These are phyloP conservation scores for Heliothis subflexa DNA, from an alignment of 1,140 invertebrate species.

Conservation along the genomic window DNA sequence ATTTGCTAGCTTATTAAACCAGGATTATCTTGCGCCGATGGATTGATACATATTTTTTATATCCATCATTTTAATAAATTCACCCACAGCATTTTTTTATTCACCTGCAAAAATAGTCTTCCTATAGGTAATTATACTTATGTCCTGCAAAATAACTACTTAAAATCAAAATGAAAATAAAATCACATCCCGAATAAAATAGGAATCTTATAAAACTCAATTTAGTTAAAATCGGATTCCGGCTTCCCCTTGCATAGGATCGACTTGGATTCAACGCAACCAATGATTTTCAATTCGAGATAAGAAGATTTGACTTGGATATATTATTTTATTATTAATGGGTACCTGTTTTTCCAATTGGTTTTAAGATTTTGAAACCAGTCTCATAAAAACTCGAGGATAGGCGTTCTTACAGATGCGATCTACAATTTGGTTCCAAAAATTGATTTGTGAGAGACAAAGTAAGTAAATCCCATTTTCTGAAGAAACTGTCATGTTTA, in stretches of 20 bases:
- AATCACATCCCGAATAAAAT: constrained; percentile 52
- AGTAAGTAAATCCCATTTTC: no score
- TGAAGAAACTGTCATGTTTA: no score
- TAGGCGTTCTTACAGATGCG: background rate
- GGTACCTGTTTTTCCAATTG: constrained; percentile 36
- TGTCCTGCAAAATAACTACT: background rate
- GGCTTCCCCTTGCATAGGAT: constrained; percentile 58
- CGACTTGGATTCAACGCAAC: constrained; percentile 54
- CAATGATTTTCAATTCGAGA: constrained; percentile 69
- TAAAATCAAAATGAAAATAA: constrained; percentile 46
- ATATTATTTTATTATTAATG: constrained; percentile 61
- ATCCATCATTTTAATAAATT: no score
- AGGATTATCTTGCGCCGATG: constrained; percentile 50
- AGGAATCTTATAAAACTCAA: constrained; percentile 69
- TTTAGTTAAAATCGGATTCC: constrained; percentile 70
- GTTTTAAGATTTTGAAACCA: background rate
- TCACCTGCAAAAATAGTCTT: no score
- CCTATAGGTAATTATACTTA: no score
- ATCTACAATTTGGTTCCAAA: background rate
- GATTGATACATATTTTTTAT: constrained; percentile 10
- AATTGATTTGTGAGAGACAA: background rate
- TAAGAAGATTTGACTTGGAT: constrained; percentile 62
- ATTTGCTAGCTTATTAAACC: constrained; percentile 62
- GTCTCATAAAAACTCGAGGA: background rate
- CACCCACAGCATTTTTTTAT: no score